Percentiles rank a stretch among this genome's conserved stretches.
phyloP scores from a whole-genome alignment of 2,888 invertebrate genomes.

The Brassicogethes aeneus region DNA sequence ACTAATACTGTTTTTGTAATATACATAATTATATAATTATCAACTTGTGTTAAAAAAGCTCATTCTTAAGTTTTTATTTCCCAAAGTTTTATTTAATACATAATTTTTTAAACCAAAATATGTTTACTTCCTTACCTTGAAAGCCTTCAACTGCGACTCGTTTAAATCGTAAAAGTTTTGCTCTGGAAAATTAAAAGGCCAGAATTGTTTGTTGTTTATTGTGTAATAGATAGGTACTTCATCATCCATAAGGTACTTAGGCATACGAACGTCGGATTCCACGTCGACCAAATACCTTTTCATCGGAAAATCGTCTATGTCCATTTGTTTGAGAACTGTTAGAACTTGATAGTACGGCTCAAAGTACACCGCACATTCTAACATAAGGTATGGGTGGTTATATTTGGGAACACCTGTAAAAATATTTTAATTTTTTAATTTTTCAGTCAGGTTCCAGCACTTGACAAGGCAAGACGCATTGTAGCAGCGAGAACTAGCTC shows the following conservation, averaged over 20 bases:
- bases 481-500: too few species aligned
- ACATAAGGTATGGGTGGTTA: conserved; percentile 47
- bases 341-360: conserved; percentile 73
- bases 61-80: too few species aligned
- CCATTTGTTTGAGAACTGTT: conserved; percentile 53
- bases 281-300: conserved; percentile 57
- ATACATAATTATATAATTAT: too few species aligned
- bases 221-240: conserved; percentile 8
- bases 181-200: conserved; percentile 8
- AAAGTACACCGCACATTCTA: conserved; percentile 71
- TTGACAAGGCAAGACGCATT: too few species aligned
- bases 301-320: conserved; percentile 55
- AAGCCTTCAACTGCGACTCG: conserved; percentile 57
- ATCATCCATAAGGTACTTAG: conserved; percentile 9
- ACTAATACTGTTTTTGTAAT: too few species aligned
- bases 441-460: too few species aligned
- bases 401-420: too few species aligned
- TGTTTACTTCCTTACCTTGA: too few species aligned
- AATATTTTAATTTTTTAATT: too few species aligned
- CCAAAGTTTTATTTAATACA: too few species aligned
- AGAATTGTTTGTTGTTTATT: conserved; percentile 13
- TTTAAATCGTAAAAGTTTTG: conserved; percentile 11
- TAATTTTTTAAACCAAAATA: too few species aligned
- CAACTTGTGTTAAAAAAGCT: too few species aligned
- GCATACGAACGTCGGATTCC: conserved; percentile 16